Percentiles rank a stretch among this genome's conserved stretches.
These are phyloP conservation scores for Hylaeus anthracinus DNA, from an alignment of 1,140 invertebrate genomes.

Conservation along the genomic window DNA sequence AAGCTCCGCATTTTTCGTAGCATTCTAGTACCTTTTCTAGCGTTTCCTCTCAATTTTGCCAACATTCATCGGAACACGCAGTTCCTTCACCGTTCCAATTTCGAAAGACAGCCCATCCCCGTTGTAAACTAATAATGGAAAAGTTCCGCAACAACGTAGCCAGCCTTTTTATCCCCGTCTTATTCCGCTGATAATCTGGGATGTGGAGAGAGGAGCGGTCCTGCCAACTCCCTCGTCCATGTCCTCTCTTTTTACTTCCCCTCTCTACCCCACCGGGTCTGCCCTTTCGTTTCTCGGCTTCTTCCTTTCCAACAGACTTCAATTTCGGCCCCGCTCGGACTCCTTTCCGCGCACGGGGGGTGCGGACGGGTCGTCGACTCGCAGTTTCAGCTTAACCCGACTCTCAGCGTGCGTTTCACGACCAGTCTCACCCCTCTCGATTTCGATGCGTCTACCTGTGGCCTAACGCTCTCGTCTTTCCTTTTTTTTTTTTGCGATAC, in stretches of 20 bases:
- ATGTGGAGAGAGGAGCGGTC: background rate
- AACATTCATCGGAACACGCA: no score
- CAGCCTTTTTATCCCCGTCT: conserved; percentile 5
- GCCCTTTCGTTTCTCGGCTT: background rate
- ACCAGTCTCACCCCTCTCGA: conserved; percentile 27
- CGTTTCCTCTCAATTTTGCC: no score
- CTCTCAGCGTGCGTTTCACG: conserved; percentile 8
- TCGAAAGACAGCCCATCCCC: no score
- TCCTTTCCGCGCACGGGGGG: background rate
- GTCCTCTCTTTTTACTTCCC: background rate
- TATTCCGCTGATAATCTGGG: conserved; percentile 6
- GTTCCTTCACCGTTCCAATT: no score
- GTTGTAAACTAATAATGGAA: no score
- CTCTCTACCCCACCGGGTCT: background rate
- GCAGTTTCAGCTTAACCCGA: background rate
- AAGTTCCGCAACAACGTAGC: no score
- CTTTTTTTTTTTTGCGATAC: conserved; percentile 14
- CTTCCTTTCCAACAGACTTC: background rate
- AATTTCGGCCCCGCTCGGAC: background rate
- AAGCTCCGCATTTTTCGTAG: no score
- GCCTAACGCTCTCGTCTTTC: conserved; percentile 19
- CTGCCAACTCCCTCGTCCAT: conserved; percentile 12
- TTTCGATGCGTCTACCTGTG: conserved; percentile 57
- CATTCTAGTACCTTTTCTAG: no score
- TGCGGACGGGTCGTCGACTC: conserved; percentile 1